Evolutionary conservation across 2,888 invertebrate genomes (phyloP), one percentile per base, ranked within the genome.

Genomic region (Tanypteryx hageni): DNA sequence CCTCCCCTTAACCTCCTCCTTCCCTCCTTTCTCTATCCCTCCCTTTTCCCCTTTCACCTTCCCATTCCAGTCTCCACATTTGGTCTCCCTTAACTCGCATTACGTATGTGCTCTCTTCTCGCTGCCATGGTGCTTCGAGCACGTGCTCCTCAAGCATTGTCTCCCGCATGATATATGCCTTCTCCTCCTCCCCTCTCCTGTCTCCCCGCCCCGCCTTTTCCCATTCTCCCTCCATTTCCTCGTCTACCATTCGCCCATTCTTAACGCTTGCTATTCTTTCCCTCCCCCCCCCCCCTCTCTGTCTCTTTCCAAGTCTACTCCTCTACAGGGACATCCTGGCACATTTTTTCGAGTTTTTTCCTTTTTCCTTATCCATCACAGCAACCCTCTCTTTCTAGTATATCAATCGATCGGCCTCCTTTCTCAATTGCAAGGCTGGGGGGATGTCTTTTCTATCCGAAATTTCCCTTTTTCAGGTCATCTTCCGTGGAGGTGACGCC

Each of bases 331-430:
- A 76, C 76, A 22, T 18, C 68, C 68, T 68, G 18, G 68, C 76
- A 76, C n/a, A 22, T 76, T 13, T 27, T 76, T 76, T 27, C 16
- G 5, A 11, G 76, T 11, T 27, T 14, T 68, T 68, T n/a, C 0
- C 1, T 22, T 0, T 86, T 31, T 86, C 31, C 3, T 59, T 22
- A 10, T 83, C 44, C 44, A 57, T 57, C 61, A 27, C 56, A 16
- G 44, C 44, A 84, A 56, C 31, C 18, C 86, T 86, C 44, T 44
- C 44, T 61, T 18, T 14, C 61, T 22, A 27, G 64, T 13, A 89
- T 64, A 89, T 89, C 31, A 64, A 89, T 89, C 64, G 89, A 89
- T 89, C 64, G 86, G 31, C 86, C 86, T 64, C 56, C 44, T 31
- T 89, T 64, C 68, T 61, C 18, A 27, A 64, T 68, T 86, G 16